phyloP scores from a whole-genome alignment of 2,113 vertebrate genomes.

The Tetrao urogallus region DNA sequence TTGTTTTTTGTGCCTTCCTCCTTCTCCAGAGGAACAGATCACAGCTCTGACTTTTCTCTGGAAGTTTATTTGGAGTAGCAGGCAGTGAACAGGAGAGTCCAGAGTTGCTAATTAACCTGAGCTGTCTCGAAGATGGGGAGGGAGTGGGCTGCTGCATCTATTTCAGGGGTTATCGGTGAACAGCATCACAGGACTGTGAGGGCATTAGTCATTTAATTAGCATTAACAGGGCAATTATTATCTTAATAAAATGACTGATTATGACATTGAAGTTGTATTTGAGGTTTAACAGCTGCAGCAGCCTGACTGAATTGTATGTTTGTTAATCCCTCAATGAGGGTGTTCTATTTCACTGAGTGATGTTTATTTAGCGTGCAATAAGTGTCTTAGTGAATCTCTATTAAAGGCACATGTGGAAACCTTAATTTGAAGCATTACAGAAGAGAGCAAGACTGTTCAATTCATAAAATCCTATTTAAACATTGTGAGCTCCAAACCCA shows the following conservation, averaged over 20 bases:
- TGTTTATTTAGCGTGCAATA: conserved; percentile 58
- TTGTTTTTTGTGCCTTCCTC: fast-evolving
- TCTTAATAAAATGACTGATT: conserved; percentile 14
- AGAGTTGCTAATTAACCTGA: background rate
- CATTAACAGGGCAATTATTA: conserved; percentile 18
- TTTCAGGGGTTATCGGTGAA: background rate
- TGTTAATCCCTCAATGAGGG: conserved; percentile 25
- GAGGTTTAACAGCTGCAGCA: conserved; percentile 50
- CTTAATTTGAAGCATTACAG: conserved; percentile 51
- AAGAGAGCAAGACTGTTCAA: conserved; percentile 22
- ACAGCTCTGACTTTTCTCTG: background rate
- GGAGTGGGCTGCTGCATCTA: background rate
- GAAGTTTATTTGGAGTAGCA: background rate
- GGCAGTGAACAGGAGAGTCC: background rate
- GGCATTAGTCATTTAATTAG: background rate
- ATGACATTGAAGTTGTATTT: background rate
- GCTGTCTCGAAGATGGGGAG: background rate
- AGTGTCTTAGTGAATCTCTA: conserved; percentile 59
- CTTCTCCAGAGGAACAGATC: background rate
- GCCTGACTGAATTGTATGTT: background rate
- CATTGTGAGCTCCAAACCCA: conserved; percentile 12
- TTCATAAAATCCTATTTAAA: conserved; percentile 63
- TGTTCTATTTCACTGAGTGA: background rate
- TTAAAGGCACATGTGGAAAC: conserved; percentile 70
- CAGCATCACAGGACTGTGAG: background rate